phyloP scores from a whole-genome alignment of 2,797 vertebrate species.

The Tarsius wallacei region DNA sequence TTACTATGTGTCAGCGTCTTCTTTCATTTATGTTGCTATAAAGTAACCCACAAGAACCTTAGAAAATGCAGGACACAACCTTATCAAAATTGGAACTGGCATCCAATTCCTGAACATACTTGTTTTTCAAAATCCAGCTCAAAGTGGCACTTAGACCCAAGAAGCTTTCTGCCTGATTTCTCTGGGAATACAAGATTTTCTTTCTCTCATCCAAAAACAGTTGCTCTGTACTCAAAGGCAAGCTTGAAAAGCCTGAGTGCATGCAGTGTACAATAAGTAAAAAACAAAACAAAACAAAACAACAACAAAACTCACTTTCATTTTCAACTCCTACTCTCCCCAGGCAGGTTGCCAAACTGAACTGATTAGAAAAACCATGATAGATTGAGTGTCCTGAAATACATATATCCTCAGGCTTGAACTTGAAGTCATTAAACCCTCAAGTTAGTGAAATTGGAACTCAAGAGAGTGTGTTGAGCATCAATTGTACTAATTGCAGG shows the following conservation, averaged over 20 bases:
- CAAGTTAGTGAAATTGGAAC: neutral
- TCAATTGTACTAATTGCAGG: neutral
- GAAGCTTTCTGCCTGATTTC: neutral
- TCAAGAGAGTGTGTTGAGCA: neutral
- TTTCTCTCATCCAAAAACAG: neutral
- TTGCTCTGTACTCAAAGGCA: neutral
- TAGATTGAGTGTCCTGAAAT: neutral
- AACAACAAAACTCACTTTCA: neutral
- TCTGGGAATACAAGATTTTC: neutral
- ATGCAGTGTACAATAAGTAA: neutral
- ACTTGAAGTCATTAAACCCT: neutral
- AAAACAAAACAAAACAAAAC: neutral
- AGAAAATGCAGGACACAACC: no score
- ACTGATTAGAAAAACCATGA: neutral
- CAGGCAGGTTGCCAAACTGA: neutral
- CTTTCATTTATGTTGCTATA: no score
- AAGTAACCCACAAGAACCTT: no score
- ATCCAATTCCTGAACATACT: no score
- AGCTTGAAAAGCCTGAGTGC: neutral
- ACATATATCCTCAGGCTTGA: neutral
- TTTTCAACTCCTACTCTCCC: neutral
- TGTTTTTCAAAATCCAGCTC: neutral
- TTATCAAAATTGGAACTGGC: no score
- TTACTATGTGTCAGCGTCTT: no score
- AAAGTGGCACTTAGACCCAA: neutral